Percentiles rank a stretch among this genome's conserved stretches.
phyloP scores from a whole-genome alignment of 1,140 invertebrate species.

The Hycleus cichorii region DNA sequence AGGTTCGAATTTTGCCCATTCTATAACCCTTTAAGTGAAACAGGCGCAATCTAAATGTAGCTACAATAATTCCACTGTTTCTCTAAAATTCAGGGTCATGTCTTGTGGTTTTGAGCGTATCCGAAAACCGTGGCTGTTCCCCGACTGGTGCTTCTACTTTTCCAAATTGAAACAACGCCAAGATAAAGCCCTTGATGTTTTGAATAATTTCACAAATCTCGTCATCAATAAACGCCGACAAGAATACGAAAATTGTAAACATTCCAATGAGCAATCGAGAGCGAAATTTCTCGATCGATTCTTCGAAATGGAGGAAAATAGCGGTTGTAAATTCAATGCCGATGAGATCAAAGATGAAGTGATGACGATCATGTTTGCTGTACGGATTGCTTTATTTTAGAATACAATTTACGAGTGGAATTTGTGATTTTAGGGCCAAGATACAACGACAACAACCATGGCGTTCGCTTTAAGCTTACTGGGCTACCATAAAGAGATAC shows the following conservation, averaged over 20 bases:
- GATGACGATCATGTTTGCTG: conserved; percentile 56
- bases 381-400: conserved; percentile 21
- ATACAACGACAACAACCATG: conserved; percentile 24
- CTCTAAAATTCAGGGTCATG: conserved; percentile 8
- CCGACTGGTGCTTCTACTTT: conserved; percentile 17
- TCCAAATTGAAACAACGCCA: conserved; percentile 46
- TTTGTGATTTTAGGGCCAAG: conserved; percentile 20
- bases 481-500: conserved; percentile 22
- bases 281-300: conserved; percentile 53
- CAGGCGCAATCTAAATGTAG: neutral
- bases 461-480: conserved; percentile 22
- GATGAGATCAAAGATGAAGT: conserved; percentile 54
- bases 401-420: no score
- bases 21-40: neutral
- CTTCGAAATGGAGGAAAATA: conserved; percentile 43
- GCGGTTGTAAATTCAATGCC: conserved; percentile 41
- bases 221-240: conserved; percentile 17
- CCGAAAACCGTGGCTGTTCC: conserved; percentile 25
- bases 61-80: neutral
- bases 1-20: no score
- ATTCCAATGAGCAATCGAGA: neutral
- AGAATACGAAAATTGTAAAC: neutral
- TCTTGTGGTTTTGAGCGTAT: conserved; percentile 15
- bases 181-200: conserved; percentile 55
- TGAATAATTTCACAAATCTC: conserved; percentile 23